Conservation (phyloP, 2,888 invertebrate genomes). For the Eilema caniola region DNA sequence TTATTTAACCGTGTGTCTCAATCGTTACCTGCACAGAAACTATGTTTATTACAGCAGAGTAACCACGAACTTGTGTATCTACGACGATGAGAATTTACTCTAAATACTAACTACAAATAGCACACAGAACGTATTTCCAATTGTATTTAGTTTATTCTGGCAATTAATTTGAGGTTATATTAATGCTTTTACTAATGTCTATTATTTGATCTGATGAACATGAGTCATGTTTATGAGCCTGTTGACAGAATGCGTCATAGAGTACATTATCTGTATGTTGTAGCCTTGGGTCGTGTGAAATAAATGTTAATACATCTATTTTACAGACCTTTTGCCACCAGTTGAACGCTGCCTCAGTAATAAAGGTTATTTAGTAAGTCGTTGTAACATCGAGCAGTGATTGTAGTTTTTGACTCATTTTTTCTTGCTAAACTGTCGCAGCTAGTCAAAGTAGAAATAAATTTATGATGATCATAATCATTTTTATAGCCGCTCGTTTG, state of each 20-base stretch:
- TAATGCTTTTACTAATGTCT: background rate
- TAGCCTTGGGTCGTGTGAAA: background rate
- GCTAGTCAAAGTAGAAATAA: background rate
- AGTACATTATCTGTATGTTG: background rate
- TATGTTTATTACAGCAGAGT: slow-evolving; percentile 78
- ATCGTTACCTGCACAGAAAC: slow-evolving; percentile 76
- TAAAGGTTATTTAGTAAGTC: background rate
- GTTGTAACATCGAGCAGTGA: background rate
- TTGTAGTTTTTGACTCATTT: background rate
- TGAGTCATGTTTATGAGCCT: background rate
- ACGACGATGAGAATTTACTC: slow-evolving; percentile 72
- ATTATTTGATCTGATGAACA: background rate
- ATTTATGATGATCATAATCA: too few species aligned
- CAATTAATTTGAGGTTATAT: slow-evolving; percentile 38
- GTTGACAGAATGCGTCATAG: background rate
- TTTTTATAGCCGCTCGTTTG: too few species aligned
- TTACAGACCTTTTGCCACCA: background rate
- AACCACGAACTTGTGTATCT: slow-evolving; percentile 72
- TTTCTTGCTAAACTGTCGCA: background rate
- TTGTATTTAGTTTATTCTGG: slow-evolving; percentile 56
- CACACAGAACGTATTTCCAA: slow-evolving; percentile 58
- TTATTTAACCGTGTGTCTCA: slow-evolving; percentile 60
- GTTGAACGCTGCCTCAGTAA: background rate
- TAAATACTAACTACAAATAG: slow-evolving; percentile 69
- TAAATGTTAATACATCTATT: background rate